Conservation (phyloP, 2,113 vertebrate genomes). For the Semnopithecus entellus region DNA sequence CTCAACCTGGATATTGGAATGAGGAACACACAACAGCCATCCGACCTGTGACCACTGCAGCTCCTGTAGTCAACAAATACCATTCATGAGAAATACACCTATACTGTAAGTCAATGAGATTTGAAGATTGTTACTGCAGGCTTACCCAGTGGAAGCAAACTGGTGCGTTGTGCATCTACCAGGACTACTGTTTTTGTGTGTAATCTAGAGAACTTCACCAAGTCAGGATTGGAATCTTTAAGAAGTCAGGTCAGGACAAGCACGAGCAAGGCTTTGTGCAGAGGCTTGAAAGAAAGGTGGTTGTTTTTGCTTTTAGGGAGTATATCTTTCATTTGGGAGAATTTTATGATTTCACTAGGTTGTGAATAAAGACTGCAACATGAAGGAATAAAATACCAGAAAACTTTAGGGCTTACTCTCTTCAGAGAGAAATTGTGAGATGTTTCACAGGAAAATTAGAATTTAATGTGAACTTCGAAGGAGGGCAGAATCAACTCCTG, state of each 20-base stretch:
- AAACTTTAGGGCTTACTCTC: background rate
- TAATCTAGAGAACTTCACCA: background rate
- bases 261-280: background rate
- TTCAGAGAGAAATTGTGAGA: background rate
- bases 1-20: background rate
- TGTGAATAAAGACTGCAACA: background rate
- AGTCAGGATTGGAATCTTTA: background rate
- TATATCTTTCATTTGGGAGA: background rate
- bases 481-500: background rate
- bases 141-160: background rate
- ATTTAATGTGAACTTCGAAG: slow-evolving; percentile 2
- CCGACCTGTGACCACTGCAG: background rate
- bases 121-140: background rate
- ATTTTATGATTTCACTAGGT: background rate
- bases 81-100: background rate
- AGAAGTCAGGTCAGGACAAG: background rate
- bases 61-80: background rate
- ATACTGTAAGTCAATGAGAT: background rate
- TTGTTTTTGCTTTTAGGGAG: background rate
- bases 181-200: background rate
- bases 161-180: background rate
- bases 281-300: background rate
- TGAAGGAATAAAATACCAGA: background rate
- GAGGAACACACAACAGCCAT: background rate
- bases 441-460: background rate